Evolutionary conservation across 1,140 invertebrate genomes (phyloP), one percentile per base, ranked within the genome.

Genomic region (Globodera ellingtonae): DNA sequence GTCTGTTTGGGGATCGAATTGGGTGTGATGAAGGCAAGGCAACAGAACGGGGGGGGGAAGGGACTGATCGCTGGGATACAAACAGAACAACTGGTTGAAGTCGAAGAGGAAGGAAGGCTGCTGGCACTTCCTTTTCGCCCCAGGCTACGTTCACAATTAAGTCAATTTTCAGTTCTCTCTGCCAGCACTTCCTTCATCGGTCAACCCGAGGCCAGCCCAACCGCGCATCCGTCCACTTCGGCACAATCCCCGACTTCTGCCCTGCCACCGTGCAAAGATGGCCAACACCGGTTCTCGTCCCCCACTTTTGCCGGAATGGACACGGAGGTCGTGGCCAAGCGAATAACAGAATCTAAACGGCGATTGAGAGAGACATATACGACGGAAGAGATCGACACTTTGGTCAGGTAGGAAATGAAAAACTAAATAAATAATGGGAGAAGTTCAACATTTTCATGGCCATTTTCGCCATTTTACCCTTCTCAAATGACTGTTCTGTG

Each of bases 321-420:
- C 24, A 67, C 50, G 21, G 62, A 48, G 5, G 24, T n/a, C 10
- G 62, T 50, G 48, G 67, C 47, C 67, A 67, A 50, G 10, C 76
- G 65, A 10, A 46, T 80, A 44, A 59, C 75, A 35, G 80, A 81
- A 48, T 84, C 80, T 35, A 82, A 70, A 21, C 82, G 81, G 47
- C 13, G 79, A 46, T 8, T 84, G 35, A 35, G 48, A 50, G 81
- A 82, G 56, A 35, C 83, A 24, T 72, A 82, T 67, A 82, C 66
- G 47, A 82, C 81, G 47, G 81, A 82, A 35, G 81, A 82, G 76
- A 69, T 82, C 48, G 81, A 82, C 71, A 82, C 81, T 21, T 50
- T 82, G 24, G 81, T 82, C 18, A 82, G 81, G 81, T 83, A 24
- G 35, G 59, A 2, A 78, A 44, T 9, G 24, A 24, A 24, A 24